Conservation (phyloP, 2,888 invertebrate genomes). For the Scrobipalpa atriplicella region DNA sequence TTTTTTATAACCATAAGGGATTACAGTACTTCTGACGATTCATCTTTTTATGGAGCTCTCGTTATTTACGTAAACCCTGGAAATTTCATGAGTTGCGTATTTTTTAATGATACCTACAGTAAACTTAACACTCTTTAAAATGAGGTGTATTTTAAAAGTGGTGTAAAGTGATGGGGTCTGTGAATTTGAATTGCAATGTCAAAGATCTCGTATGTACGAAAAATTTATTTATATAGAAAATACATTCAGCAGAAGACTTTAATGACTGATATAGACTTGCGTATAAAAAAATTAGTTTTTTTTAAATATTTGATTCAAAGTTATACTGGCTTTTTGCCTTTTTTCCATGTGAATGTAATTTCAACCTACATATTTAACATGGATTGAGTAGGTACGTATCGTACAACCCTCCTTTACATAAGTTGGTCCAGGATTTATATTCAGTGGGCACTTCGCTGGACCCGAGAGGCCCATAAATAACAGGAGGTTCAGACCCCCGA, state of each 20-base stretch:
- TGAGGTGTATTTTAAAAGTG: too few species aligned
- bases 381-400: constrained; percentile 4
- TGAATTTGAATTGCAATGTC: too few species aligned
- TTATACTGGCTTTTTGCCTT: too few species aligned
- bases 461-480: constrained; percentile 81
- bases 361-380: constrained; percentile 37
- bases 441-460: constrained; percentile 75
- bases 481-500: constrained; percentile 65
- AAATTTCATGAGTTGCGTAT: not conserved
- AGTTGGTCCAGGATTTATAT: constrained; percentile 78
- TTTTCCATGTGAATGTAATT: not conserved
- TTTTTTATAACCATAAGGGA: constrained; percentile 36
- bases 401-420: constrained; percentile 62
- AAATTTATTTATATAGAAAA: too few species aligned
- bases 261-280: too few species aligned
- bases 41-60: not conserved
- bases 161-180: too few species aligned
- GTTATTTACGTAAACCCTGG: not conserved
- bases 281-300: too few species aligned
- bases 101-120: not conserved
- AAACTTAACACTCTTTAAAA: too few species aligned
- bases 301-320: too few species aligned
- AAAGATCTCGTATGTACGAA: too few species aligned
- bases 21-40: not conserved
- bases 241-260: too few species aligned